Evolutionary conservation across 2,113 vertebrate genomes (phyloP), one percentile per base, ranked within the genome.

Genomic region (Lipophrys pholis): DNA sequence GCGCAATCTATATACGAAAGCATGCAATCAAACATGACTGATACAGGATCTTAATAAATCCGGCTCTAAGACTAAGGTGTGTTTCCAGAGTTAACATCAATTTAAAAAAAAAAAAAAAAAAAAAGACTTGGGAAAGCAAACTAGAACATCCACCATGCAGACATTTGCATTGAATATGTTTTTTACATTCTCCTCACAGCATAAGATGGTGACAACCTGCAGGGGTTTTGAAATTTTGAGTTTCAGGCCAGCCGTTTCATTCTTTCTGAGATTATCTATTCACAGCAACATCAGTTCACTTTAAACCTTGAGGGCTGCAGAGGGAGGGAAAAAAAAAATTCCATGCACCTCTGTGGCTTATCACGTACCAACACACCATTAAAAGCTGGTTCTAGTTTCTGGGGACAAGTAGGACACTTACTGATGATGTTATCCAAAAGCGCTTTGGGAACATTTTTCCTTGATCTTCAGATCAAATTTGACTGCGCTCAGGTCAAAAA

Each of bases 201-300:
- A 51, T 10, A 38, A 54, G 16, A 53, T 38, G 41, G 49, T 6
- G 5, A 46, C 15, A 50, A n/a, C 16, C 50, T 45, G 50, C 21
- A 12, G 6, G 43, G 30, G 41, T 9, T 16, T 65, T 38, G 36
- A 56, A 56, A 58, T 72, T 53, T 58, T 11, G 5, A 36, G n/a
- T 73, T 63, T 73, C 15, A 41, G n/a, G 42, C 48, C 58, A 58
- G 40, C 15, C 49, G 10, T 76, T 73, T 48, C 38, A 50, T 77
- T 78, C 52, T 53, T 64, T 58, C 30, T 9, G 11, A 68, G 48
- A 76, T 81, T 21, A 68, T 83, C 54, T 58, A 63, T 12, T 64
- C 58, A 78, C 73, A 68, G 50, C n/a, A 1, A 60, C 49, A 53
- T 76, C 58, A 43, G 51, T 76, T 78, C 59, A 66, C 17, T 56